Evolutionary conservation across 2,797 vertebrate species (phyloP), one percentile per base, ranked within the genome.

Genomic region (Calcarius lapponicus): DNA sequence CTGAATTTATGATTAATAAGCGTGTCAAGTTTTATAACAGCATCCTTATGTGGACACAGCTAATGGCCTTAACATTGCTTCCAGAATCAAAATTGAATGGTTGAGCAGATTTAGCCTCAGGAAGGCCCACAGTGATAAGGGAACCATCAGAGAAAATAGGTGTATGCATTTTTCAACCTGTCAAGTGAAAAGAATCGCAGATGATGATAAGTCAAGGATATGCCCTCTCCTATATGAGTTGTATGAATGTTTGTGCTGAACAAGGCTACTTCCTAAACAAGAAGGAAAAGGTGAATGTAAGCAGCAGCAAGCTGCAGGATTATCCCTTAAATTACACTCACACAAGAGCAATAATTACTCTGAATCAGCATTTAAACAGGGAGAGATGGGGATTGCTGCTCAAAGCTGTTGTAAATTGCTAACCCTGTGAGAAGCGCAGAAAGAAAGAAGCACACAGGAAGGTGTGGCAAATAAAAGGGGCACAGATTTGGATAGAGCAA

Each of bases 1-100:
- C 89, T 71, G 83, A 94, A 92, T 93, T 94, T 92, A 87, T 96
- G 96, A 96, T 96, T 96, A 97, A 96, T 93, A 96, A 95, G 82
- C 56, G 40, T 79, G 88, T 93, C 92, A 91, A 76, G 58, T 92
- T 96, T 93, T 92, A 90, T 92, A 95, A 93, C 82, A 96, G 78
- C 81, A 94, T 83, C 72, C 75, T 73, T 88, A 78, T 93, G 90
- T 92, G 96, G 88, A 90, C 66, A 67, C 79, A 92, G 81, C 87
- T 96, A 95, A 95, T 92, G 91, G 88, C 74, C 91, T 95, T 83
- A 78, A 67, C 70, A 57, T 88, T 90, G 82, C 95, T 96, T 96
- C 86, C 92, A 95, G 89, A 86, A 91, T 93, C 71, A 89, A 83
- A 95, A 92, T 69, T 80, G 86, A 93, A 93, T 71, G 90, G 78